Evolutionary conservation across 1,140 invertebrate genomes (phyloP).

Genomic region (Tetragonula clypearis): DNA sequence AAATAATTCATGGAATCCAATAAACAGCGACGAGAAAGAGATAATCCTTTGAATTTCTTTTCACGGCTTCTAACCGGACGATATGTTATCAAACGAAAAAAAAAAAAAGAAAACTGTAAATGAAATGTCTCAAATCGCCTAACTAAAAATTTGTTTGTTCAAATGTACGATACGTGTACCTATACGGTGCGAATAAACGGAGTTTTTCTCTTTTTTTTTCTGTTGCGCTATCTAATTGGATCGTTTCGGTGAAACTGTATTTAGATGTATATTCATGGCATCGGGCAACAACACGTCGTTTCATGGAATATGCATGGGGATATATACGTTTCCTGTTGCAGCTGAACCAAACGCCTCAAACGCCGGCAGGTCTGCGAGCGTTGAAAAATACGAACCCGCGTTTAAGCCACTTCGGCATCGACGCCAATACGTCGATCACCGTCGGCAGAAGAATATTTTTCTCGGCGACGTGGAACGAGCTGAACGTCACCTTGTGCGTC

Average conservation of each 20-base stretch:
- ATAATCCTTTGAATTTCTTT: too few relatives aligned
- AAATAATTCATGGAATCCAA: too few relatives aligned
- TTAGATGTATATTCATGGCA: background rate
- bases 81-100: too few relatives aligned
- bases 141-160: too few relatives aligned
- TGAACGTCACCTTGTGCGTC: conserved; percentile 88
- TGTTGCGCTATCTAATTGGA: background rate
- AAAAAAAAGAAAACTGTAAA: too few relatives aligned
- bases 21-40: too few relatives aligned
- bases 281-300: background rate
- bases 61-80: too few relatives aligned
- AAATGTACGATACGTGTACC: too few relatives aligned
- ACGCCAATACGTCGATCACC: conserved; percentile 82
- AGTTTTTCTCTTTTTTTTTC: background rate
- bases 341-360: conserved; percentile 86
- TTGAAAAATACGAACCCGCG: conserved; percentile 88
- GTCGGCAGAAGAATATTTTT: conserved; percentile 88
- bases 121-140: too few relatives aligned
- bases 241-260: background rate
- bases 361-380: conserved; percentile 85
- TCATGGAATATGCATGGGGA: background rate
- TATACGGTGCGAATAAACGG: background rate
- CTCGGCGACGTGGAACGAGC: conserved; percentile 86
- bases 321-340: conserved; percentile 71
- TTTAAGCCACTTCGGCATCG: conserved; percentile 86